Evolutionary conservation across 2,888 invertebrate genomes (phyloP), one percentile per base, ranked within the genome.

Genomic region (Odontomyia ornata): DNA sequence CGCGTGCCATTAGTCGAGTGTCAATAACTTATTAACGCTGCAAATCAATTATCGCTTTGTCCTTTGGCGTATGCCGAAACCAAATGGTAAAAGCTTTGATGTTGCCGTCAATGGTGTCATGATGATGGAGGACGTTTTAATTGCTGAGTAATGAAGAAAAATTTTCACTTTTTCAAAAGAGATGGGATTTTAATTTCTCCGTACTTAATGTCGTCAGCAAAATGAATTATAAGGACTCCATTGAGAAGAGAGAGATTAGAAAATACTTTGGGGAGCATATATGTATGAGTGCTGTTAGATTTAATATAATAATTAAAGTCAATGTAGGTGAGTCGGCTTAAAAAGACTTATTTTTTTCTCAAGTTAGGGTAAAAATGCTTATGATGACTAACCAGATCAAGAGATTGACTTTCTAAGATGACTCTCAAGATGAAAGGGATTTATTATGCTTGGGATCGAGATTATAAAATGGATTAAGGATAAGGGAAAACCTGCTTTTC

Each of bases 11-110:
- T 73, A 36, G 30, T 73, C 36, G 57, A 73, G 57, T 73, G 73
- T 73, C 73, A 73, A 73, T 57, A 73, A 60, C 57, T 73, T 60
- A 73, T 73, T 73, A 73, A 57, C 36, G 60, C 36, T 73, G 57
- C 36, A 73, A 28, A 72, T 72, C 71, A 72, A 73, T 73, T 73
- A 73, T 73, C 73, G 60, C 60, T 60, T 73, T 57, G 73, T 73
- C 43, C 43, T 73, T 57, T 36, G 60, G 23, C 43, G 21, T 43
- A 47, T 60, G 25, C 23, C 36, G 60, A 4, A 2, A 73, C 13
- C 52, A 52, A 52, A 15, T 52, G 52, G 52, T 52, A n/a, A 15
- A 15, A n/a, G n/a, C 52, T 52, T 52, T 52, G 52, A 52, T 9
- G 52, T 52, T 52, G 52, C 52, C 52, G 52, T 9, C 52, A 52